These are phyloP conservation scores for Chauna torquata DNA, from an alignment of 2,113 vertebrate species.

Conservation along the genomic window DNA sequence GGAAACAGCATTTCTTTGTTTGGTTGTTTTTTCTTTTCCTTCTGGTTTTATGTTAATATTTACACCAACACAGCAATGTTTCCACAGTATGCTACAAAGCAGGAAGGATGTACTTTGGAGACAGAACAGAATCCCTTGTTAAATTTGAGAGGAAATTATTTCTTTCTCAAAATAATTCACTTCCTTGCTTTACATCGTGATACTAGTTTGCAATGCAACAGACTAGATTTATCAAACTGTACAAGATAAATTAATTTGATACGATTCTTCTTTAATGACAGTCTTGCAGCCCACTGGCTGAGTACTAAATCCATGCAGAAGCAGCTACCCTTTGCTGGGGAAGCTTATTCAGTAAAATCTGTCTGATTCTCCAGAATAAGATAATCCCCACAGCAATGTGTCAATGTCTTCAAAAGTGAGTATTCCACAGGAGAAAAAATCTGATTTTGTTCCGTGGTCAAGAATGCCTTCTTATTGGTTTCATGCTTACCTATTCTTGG, in stretches of 20 bases:
- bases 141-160: not conserved
- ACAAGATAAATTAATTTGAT: not conserved
- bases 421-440: not conserved
- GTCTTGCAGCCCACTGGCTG: not conserved
- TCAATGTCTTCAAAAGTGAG: not conserved
- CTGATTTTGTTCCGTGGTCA: not conserved
- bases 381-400: not conserved
- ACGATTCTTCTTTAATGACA: not conserved
- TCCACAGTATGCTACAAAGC: not conserved
- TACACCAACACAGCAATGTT: not conserved
- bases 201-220: not conserved
- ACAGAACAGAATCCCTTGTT: not conserved
- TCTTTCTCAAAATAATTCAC: not conserved
- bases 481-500: fast-evolving
- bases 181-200: not conserved
- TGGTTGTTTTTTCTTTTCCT: not conserved
- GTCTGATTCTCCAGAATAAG: not conserved
- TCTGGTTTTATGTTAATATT: not conserved
- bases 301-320: not conserved
- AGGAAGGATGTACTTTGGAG: conserved; percentile 1
- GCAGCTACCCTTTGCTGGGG: not conserved
- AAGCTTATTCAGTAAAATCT: not conserved
- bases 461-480: not conserved
- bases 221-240: not conserved
- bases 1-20: not conserved